Base-by-base conservation (phyloP, 2,797 vertebrate species). In the Sebastes diploproa region DNA sequence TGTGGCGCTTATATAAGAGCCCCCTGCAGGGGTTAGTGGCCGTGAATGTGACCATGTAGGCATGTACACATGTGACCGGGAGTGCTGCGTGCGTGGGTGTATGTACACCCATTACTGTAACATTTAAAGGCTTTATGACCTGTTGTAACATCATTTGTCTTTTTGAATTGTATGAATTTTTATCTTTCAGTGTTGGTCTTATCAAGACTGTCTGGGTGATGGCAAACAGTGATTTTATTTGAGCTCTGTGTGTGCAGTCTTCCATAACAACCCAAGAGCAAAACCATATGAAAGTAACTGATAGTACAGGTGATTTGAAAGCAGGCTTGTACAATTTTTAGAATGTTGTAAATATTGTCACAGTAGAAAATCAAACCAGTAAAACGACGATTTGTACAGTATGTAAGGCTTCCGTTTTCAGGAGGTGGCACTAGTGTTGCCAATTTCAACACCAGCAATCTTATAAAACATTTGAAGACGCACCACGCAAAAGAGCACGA, bases 1-100 rank as follows among this genome's bases (percentile, higher is more conserved):
- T 70, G 80, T 38, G 30, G 23, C 72, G 36, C 58, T 91, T 89
- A 81, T 73, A 50, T 82, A 88, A 89, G 68, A 74, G 56, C 69
- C 46, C 65, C 38, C 80, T 56, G 75, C 77, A 71, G 77, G 75
- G 76, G 10, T 72, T 81, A 58, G 50, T 52, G 64, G 55, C 69
- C 55, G 7, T 7, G 8, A 72, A 68, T 84, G 71, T 78, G 61
- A 65, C 46, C 25, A 29, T 81, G 63, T 63, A 22, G 64, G 65
- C 60, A 46, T 86, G 77, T 58, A 36, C 52, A 66, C 55, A 67
- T 75, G 66, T 66, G 16, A 60, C 29, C 3, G 27, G 29, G 5
- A 64, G 61, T n/a, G 34, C 67, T 46, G 32, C 9, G 9, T 46
- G 32, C 12, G 5, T 46, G 67, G 29, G 50, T 80, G 3, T 74